phyloP scores from a whole-genome alignment of 2,797 vertebrate genomes.

The Gallinago nigripennis region DNA sequence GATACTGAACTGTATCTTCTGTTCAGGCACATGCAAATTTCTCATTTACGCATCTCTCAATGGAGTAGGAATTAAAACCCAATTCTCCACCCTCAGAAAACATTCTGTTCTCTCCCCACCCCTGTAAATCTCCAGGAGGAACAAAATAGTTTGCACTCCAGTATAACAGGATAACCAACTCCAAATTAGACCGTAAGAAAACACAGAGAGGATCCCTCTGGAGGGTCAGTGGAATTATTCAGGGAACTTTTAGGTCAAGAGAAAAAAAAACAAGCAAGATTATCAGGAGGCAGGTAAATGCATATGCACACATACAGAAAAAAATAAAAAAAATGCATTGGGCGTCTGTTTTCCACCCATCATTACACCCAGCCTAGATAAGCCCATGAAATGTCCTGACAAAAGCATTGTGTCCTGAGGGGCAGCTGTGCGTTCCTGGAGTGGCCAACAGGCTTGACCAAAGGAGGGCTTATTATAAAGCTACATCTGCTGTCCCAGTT shows the following conservation, averaged over 20 bases:
- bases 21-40: neutral
- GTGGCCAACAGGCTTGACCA: rapidly evolving
- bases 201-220: neutral
- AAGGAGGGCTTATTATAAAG: neutral
- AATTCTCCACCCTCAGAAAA: neutral
- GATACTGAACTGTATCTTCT: neutral
- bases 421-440: neutral
- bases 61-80: neutral
- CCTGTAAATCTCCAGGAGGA: neutral
- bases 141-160: neutral
- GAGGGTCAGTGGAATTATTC: neutral
- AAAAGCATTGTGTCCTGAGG: neutral
- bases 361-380: neutral
- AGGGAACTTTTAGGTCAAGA: neutral
- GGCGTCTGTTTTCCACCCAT: neutral
- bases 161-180: neutral
- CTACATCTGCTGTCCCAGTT: rapidly evolving
- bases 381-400: neutral
- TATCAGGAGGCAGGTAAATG: neutral
- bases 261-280: neutral
- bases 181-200: rapidly evolving
- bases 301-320: no score
- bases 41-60: neutral
- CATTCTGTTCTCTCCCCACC: neutral
- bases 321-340: neutral